Base-by-base conservation (phyloP, 2,888 invertebrate genomes). In the Hypomecis atomaria region DNA sequence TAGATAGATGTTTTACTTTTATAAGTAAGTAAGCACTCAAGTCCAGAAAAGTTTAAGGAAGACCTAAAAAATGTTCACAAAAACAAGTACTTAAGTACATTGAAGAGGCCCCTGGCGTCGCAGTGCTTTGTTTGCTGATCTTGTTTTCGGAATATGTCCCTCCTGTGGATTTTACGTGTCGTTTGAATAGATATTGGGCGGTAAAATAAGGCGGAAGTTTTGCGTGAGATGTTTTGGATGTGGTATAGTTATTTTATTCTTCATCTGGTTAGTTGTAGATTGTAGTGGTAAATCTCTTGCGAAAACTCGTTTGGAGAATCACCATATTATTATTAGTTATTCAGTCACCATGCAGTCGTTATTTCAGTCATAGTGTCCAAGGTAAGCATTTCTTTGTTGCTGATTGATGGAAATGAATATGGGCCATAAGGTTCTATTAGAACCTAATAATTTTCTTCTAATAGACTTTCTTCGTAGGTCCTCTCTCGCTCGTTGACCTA, bases 61-160 rank as follows among this genome's bases (percentile, higher is more conserved):
- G n/a, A n/a, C 3, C 11, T 7, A 45, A 45, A 42, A 49, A 23
- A 45, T 37, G 37, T 11, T 11, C 52, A 38, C 54, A 8, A 67
- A 65, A 54, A 53, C 59, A 59, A 66, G 40, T 63, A 59, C 36
- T 13, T 11, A 23, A 36, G 6, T 11, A 71, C 68, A 69, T 76
- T 75, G 68, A 74, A 69, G 59, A 52, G 45, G 13, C 56, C 54
- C 74, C 65, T 65, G 53, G 59, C 70, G 74, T 62, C 47, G 65
- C 70, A 71, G 64, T 72, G 72, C 65, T 69, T 62, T 71, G 72
- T 69, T 75, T 70, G 74, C 76, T 77, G 70, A 76, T 77, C 75
- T 75, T 77, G 72, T 77, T 78, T 77, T 74, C 67, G 61, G 63
- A 80, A 79, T 78, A 73, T 66, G 71, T 71, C 80, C 75, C 73